Evolutionary conservation across 2,113 vertebrate species (phyloP), one percentile per base, ranked within the genome.

Genomic region (Aplodontia rufa): DNA sequence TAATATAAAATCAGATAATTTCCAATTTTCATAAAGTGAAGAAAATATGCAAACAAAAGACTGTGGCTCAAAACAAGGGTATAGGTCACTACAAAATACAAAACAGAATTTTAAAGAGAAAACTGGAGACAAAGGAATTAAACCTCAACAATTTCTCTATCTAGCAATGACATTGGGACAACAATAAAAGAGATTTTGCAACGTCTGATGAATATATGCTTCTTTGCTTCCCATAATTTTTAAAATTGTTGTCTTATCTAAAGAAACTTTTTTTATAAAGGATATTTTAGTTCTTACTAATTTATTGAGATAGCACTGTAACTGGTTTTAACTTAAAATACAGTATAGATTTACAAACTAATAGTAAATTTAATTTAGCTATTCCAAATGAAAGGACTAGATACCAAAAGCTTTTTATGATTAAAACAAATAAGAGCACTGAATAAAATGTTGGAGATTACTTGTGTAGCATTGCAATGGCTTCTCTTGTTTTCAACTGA

Each of bases 391-490:
- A 85, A 96, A 93, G 13, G 49, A 5, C 30, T 83, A 71, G 20
- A 91, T 53, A 60, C 4, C 49, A 90, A 84, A 74, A 30, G 87
- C 20, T 24, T 6, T 58, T 85, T 30, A 84, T 75, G 30, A 75
- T 37, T 89, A 96, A 71, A 62, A 60, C n/a, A 89, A 93, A 30
- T 13, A 86, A 45, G 40, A 76, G 20, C 71, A n/a, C 28, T 95
- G 53, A 96, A 94, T 94, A 40, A 97, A 81, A 97, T 97, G 96
- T 95, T 79, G 95, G 76, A 91, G 90, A 98, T 99, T 99, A 99
- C 99, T 99, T 99, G 99, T 99, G 99, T 90, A 99, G 98, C 99
- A 99, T 99, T 78, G 99, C 99, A 91, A 99, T 99, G 98, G 99
- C 99, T 97, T 99, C 99, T 98, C 99, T 99, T 93, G 99, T 99